These are phyloP conservation scores for Mola mola DNA, from an alignment of 2,113 vertebrate species.

Conservation along the genomic window DNA sequence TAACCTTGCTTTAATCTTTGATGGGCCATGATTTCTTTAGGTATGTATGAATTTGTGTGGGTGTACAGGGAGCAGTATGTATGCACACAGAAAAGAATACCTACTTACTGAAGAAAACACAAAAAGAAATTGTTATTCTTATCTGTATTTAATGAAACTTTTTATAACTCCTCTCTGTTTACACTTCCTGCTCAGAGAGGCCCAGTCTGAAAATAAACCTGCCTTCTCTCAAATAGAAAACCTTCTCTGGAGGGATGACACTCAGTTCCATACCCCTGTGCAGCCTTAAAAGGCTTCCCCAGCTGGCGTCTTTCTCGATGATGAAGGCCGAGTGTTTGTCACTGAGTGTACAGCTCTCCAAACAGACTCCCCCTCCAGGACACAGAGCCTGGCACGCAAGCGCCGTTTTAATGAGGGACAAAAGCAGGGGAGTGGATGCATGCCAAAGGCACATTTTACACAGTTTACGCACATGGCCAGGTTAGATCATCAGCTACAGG, in stretches of 20 bases:
- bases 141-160: neutral
- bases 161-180: slow-evolving; percentile 23
- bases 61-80: neutral
- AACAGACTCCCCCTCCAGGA: slow-evolving; percentile 62
- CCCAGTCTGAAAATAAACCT: slow-evolving; percentile 24
- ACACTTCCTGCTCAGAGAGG: slow-evolving; percentile 3
- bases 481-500: slow-evolving; percentile 7
- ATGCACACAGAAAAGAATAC: neutral
- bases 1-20: slow-evolving; percentile 10
- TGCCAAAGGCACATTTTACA: slow-evolving; percentile 6
- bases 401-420: slow-evolving; percentile 4
- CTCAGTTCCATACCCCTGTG: slow-evolving; percentile 14
- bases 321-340: slow-evolving; percentile 76
- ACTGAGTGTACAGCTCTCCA: slow-evolving; percentile 66
- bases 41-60: too few species aligned
- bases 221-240: slow-evolving; percentile 27
- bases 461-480: neutral
- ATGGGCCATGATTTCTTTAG: neutral
- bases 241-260: slow-evolving; percentile 44
- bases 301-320: slow-evolving; percentile 69
- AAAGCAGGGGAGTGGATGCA: slow-evolving; percentile 1
- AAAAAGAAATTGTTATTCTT: neutral
- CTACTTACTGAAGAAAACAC: neutral
- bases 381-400: slow-evolving; percentile 5
- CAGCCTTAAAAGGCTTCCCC: slow-evolving; percentile 75